Percentiles rank a stretch among this genome's conserved stretches.
These are phyloP conservation scores for Todus mexicanus DNA, from an alignment of 2,797 vertebrate species.

Conservation along the genomic window DNA sequence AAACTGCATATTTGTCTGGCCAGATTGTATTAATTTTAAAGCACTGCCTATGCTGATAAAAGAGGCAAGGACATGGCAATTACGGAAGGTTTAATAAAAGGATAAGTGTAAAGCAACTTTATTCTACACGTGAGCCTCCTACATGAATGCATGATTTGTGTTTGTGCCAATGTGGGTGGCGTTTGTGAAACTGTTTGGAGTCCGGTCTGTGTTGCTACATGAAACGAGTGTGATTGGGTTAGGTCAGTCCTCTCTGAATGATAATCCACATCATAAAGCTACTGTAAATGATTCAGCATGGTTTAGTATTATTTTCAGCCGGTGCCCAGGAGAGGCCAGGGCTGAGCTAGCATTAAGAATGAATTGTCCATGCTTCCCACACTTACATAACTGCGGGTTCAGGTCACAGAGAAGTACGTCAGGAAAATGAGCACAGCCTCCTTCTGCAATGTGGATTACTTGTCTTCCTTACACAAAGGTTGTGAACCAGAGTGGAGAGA, in stretches of 20 bases:
- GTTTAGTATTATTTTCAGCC: slow-evolving; percentile 65
- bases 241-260: slow-evolving; percentile 31
- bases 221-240: slow-evolving; percentile 26
- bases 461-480: background rate
- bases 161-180: background rate
- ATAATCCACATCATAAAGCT: slow-evolving; percentile 52
- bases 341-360: slow-evolving; percentile 49
- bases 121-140: background rate
- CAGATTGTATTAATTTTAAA: background rate
- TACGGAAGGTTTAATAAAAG: background rate
- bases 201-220: slow-evolving; percentile 2
- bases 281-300: slow-evolving; percentile 44
- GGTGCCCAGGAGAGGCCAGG: slow-evolving; percentile 68
- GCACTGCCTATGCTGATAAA: background rate
- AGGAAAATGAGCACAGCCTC: background rate
- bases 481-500: background rate
- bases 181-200: background rate
- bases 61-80: background rate
- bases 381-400: slow-evolving; percentile 18
- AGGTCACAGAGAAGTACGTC: background rate
- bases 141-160: background rate
- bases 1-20: background rate
- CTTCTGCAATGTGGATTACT: background rate
- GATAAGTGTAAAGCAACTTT: slow-evolving; percentile 12
- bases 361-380: slow-evolving; percentile 30